Evolutionary conservation across 2,113 vertebrate genomes (phyloP).

Genomic region (Rhipidura dahli): DNA sequence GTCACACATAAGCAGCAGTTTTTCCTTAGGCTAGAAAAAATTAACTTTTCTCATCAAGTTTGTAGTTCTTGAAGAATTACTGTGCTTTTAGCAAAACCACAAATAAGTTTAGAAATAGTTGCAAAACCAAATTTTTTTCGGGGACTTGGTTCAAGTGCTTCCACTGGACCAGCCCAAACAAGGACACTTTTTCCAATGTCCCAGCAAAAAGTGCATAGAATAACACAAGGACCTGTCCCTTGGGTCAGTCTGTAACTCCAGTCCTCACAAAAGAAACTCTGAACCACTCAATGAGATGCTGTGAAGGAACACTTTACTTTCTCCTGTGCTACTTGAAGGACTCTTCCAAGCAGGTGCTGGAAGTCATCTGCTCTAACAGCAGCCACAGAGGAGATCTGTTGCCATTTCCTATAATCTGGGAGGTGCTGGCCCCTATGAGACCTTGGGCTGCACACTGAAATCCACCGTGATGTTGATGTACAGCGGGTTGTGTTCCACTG

Average conservation of each 20-base stretch:
- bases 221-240: background rate
- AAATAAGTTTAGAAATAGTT: background rate
- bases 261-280: background rate
- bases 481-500: conserved; percentile 79
- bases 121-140: background rate
- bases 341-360: background rate
- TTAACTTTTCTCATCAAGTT: background rate
- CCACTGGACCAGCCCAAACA: background rate
- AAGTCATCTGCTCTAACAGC: background rate
- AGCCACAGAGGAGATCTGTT: background rate
- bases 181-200: background rate
- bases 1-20: background rate
- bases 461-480: conserved; percentile 92
- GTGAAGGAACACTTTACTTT: background rate
- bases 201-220: conserved; percentile 7
- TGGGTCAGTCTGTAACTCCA: rapidly evolving
- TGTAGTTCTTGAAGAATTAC: background rate
- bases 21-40: background rate
- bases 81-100: background rate
- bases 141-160: background rate
- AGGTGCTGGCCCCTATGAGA: background rate
- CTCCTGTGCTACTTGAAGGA: background rate
- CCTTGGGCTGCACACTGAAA: conserved; percentile 58
- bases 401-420: background rate
- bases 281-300: background rate